These are phyloP conservation scores for Littorina saxatilis DNA, from an alignment of 1,140 invertebrate species.

Conservation along the genomic window DNA sequence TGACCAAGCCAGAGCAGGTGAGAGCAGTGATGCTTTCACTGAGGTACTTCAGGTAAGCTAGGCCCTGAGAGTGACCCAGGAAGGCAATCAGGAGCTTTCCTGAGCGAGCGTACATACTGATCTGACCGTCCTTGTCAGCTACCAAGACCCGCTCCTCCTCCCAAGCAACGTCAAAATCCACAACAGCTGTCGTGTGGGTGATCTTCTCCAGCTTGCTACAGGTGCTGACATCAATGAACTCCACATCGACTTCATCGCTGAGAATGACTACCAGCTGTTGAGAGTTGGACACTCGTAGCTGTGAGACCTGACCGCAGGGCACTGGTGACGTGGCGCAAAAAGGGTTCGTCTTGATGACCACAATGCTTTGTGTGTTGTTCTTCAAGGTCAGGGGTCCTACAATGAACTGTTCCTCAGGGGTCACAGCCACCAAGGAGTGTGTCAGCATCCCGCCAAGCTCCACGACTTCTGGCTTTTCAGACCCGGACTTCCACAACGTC, in stretches of 20 bases:
- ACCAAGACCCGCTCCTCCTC: constrained; percentile 49
- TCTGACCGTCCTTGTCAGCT: constrained; percentile 47
- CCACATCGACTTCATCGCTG: background rate
- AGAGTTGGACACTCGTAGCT: constrained; percentile 2
- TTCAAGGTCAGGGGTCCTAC: background rate
- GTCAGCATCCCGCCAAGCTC: background rate
- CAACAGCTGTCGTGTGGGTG: background rate
- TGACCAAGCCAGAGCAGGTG: background rate
- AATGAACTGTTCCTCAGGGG: constrained; percentile 14
- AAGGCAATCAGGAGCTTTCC: background rate
- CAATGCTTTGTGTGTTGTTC: background rate
- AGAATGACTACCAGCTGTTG: constrained; percentile 5
- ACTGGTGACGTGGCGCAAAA: background rate
- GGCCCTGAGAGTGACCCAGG: background rate
- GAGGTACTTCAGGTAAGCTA: constrained; percentile 8
- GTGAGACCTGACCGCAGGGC: background rate
- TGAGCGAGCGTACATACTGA: constrained; percentile 49
- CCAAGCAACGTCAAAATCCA: constrained; percentile 49
- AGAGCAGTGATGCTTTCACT: constrained; percentile 15
- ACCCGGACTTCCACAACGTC: constrained; percentile 2
- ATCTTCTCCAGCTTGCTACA: background rate
- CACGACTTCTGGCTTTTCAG: background rate
- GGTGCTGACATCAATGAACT: constrained; percentile 11
- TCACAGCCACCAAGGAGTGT: background rate
- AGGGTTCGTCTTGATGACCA: constrained; percentile 11